Percentiles rank a stretch among this genome's conserved stretches.
phyloP scores from a whole-genome alignment of 2,113 vertebrate species.

The Tylochromis polylepis region DNA sequence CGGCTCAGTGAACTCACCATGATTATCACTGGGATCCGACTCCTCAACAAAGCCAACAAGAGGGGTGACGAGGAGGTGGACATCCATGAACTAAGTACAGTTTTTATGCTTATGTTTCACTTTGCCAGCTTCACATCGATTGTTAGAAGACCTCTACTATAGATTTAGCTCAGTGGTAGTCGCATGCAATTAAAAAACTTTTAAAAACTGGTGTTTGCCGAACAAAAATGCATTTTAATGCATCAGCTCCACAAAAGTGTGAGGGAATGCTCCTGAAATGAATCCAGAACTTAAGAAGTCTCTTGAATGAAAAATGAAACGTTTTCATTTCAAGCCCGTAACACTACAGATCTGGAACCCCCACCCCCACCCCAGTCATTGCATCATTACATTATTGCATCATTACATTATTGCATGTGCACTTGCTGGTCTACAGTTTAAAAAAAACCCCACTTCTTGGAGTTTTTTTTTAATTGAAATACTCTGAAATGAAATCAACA shows the following conservation, averaged over 20 bases:
- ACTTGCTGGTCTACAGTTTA: too few species aligned
- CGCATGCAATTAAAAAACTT: background rate
- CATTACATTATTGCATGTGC: too few species aligned
- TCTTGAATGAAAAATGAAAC: too few species aligned
- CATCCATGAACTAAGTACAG: constrained; percentile 52
- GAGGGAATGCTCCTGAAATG: too few species aligned
- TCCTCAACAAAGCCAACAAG: constrained; percentile 83
- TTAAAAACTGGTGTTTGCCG: background rate
- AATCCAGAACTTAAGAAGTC: too few species aligned
- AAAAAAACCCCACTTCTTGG: too few species aligned
- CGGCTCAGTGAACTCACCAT: constrained; percentile 80
- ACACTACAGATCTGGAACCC: background rate
- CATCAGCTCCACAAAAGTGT: too few species aligned
- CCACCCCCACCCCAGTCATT: too few species aligned
- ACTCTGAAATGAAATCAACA: too few species aligned
- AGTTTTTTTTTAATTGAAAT: too few species aligned
- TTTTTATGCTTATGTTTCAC: background rate
- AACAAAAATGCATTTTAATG: too few species aligned
- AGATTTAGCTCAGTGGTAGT: background rate
- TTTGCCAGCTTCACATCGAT: background rate
- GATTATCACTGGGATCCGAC: constrained; percentile 84
- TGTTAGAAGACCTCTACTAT: background rate
- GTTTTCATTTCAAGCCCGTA: background rate
- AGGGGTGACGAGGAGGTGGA: constrained; percentile 76
- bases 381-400: too few species aligned